These are phyloP conservation scores for Cladopsammia gracilis DNA, from an alignment of 64 coral and sea anemone genomes.

Conservation along the genomic window DNA sequence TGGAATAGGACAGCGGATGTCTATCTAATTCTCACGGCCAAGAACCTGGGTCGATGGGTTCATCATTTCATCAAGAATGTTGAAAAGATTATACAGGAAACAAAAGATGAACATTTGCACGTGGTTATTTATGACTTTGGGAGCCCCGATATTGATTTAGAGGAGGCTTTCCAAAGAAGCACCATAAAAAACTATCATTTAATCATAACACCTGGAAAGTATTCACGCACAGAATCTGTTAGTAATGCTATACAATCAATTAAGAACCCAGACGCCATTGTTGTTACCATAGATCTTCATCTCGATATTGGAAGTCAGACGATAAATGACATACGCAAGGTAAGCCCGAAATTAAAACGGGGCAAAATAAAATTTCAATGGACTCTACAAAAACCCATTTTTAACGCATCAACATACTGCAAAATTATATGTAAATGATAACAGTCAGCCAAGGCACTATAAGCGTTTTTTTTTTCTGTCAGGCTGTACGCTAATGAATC, in stretches of 20 bases:
- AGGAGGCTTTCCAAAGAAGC: not conserved
- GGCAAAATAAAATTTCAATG: too few relatives aligned
- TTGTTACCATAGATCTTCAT: constrained; percentile 42
- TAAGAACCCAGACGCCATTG: constrained; percentile 23
- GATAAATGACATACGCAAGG: constrained; percentile 60
- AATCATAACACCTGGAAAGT: not conserved
- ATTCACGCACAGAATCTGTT: not conserved
- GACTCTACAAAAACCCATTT: too few relatives aligned
- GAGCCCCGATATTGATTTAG: constrained; percentile 21
- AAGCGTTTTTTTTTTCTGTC: too few relatives aligned
- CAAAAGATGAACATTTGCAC: constrained; percentile 33
- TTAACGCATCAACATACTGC: too few relatives aligned
- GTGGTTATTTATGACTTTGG: constrained; percentile 31
- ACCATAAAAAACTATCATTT: not conserved
- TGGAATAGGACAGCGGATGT: constrained; percentile 38
- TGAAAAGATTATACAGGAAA: constrained; percentile 39
- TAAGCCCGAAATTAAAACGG: not conserved
- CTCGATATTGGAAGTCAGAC: constrained; percentile 20
- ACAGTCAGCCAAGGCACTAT: too few relatives aligned
- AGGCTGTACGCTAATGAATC: too few relatives aligned
- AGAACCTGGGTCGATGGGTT: constrained; percentile 39
- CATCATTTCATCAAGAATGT: constrained; percentile 48
- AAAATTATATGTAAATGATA: too few relatives aligned
- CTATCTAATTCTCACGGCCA: constrained; percentile 17
- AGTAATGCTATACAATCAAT: not conserved